These are phyloP conservation scores for Sphaeramia orbicularis DNA, from an alignment of 2,797 vertebrate genomes.

Conservation along the genomic window DNA sequence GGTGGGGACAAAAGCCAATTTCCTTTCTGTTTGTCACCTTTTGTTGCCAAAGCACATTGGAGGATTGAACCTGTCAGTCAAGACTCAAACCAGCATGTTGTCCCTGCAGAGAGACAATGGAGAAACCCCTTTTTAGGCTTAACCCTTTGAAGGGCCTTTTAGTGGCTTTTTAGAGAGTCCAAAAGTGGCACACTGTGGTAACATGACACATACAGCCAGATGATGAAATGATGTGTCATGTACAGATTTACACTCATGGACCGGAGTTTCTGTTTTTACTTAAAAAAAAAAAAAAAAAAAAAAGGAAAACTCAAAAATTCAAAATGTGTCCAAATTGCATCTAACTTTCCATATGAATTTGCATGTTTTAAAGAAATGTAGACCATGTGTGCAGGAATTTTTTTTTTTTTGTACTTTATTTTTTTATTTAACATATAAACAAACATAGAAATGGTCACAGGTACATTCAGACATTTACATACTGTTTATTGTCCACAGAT, in stretches of 20 bases:
- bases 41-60: slow-evolving; percentile 89
- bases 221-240: too few species aligned
- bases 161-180: slow-evolving; percentile 83
- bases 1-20: slow-evolving; percentile 89
- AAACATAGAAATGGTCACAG: too few species aligned
- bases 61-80: slow-evolving; percentile 93
- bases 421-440: too few species aligned
- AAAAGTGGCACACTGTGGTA: slow-evolving; percentile 33
- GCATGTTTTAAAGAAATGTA: too few species aligned
- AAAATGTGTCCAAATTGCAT: neutral
- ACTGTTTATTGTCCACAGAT: too few species aligned
- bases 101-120: slow-evolving; percentile 89
- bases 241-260: too few species aligned
- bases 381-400: too few species aligned
- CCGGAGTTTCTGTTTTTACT: neutral
- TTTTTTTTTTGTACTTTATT: too few species aligned
- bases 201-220: neutral
- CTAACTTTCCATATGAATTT: neutral
- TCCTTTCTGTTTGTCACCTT: slow-evolving; percentile 93
- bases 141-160: slow-evolving; percentile 86
- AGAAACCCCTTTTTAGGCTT: slow-evolving; percentile 83
- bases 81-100: slow-evolving; percentile 87
- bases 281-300: neutral
- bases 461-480: too few species aligned
- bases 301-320: neutral